Conservation (phyloP, 2,113 vertebrate genomes). For the Sorex fumeus region DNA sequence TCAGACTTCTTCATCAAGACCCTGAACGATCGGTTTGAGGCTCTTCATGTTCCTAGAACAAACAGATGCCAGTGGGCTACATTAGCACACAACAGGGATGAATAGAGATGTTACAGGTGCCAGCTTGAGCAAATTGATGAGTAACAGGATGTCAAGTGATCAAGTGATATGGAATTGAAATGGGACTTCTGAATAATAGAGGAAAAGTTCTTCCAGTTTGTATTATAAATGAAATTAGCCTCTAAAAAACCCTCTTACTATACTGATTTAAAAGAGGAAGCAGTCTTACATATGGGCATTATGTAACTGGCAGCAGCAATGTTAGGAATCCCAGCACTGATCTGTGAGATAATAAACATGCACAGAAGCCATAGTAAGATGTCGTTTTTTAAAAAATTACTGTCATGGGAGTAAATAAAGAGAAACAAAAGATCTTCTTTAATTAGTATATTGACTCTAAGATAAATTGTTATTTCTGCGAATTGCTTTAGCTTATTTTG, state of each 20-base stretch:
- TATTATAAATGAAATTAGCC: not conserved
- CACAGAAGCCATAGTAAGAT: slow-evolving; percentile 27
- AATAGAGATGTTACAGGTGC: too few relatives aligned
- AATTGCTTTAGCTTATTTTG: not conserved
- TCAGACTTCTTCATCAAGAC: too few relatives aligned
- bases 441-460: slow-evolving; percentile 21
- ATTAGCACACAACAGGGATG: too few relatives aligned
- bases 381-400: slow-evolving; percentile 13
- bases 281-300: not conserved
- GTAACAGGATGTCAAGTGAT: too few relatives aligned
- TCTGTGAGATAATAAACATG: not conserved
- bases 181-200: not conserved
- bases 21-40: too few relatives aligned
- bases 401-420: not conserved
- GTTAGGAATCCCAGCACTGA: not conserved
- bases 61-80: too few relatives aligned
- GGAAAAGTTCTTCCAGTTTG: not conserved
- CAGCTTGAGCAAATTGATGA: too few relatives aligned
- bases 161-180: not conserved
- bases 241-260: not conserved
- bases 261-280: slow-evolving; percentile 32
- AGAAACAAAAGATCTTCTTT: slow-evolving; percentile 26
- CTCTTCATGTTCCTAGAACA: too few relatives aligned
- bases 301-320: not conserved
- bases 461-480: not conserved